Evolutionary conservation across 2,888 invertebrate species (phyloP).

Genomic region (Clitarchus hookeri): DNA sequence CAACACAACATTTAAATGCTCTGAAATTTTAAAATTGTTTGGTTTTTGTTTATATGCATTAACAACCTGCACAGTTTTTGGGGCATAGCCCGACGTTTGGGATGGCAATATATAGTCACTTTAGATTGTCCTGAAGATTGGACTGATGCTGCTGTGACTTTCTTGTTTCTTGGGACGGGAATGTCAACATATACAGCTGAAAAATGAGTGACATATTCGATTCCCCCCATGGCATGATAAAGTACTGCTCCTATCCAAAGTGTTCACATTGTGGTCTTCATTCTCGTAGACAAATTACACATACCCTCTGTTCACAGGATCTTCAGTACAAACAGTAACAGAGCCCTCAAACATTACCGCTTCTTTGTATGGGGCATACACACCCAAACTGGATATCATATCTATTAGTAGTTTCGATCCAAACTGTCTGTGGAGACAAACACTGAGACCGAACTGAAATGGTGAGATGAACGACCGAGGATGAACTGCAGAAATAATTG

Average conservation of each 20-base stretch:
- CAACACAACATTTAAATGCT: conserved; percentile 1
- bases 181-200: background rate
- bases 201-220: background rate
- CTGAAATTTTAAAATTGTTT: background rate
- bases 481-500: too few species aligned
- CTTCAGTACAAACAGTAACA: background rate
- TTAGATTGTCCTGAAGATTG: too few species aligned
- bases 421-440: too few species aligned
- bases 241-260: background rate
- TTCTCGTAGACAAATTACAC: background rate
- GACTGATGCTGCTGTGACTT: too few species aligned
- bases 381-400: too few species aligned
- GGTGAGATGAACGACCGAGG: too few species aligned
- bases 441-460: too few species aligned
- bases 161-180: too few species aligned
- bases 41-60: background rate
- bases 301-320: background rate
- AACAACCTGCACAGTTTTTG: background rate
- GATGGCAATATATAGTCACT: too few species aligned
- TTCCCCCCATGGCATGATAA: background rate
- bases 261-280: conserved; percentile 11
- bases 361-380: background rate
- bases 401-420: too few species aligned
- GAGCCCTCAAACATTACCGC: background rate
- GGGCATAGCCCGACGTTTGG: background rate